Percentiles rank a stretch among this genome's conserved stretches.
Evolutionary conservation across 2,888 invertebrate genomes (phyloP).

Genomic region (Hofmannophila pseudospretella): DNA sequence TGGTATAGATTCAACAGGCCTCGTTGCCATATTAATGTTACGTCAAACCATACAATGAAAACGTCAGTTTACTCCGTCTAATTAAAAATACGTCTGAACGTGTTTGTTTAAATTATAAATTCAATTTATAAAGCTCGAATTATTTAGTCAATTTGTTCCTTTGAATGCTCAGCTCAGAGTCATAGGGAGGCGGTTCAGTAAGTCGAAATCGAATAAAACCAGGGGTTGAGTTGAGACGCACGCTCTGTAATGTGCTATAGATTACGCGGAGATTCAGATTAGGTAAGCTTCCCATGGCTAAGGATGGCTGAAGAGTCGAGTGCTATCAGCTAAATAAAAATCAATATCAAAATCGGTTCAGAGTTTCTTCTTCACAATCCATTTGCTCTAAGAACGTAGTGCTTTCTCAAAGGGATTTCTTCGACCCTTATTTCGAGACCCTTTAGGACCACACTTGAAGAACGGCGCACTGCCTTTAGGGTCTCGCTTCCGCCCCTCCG

Average conservation of each 20-base stretch:
- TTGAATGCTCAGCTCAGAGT: constrained; percentile 10
- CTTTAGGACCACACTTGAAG: constrained; percentile 74
- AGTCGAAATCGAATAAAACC: constrained; percentile 10
- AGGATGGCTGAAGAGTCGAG: constrained; percentile 23
- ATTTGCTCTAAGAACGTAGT: constrained; percentile 70
- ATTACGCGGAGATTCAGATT: constrained; percentile 39
- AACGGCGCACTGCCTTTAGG: constrained; percentile 60
- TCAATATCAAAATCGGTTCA: constrained; percentile 68
- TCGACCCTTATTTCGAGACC: constrained; percentile 70
- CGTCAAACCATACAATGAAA: too few species aligned
- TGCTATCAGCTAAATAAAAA: constrained; percentile 65
- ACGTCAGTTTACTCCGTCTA: too few species aligned
- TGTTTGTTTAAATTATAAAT: too few species aligned
- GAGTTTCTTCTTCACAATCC: constrained; percentile 71
- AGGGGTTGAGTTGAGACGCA: constrained; percentile 11
- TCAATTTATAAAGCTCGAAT: background rate
- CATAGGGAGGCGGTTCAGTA: constrained; percentile 9
- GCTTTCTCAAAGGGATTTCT: constrained; percentile 64
- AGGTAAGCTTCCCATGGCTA: constrained; percentile 29
- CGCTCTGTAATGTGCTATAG: constrained; percentile 24
- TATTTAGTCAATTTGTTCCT: constrained; percentile 15
- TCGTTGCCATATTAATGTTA: too few species aligned
- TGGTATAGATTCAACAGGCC: too few species aligned
- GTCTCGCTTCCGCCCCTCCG: constrained; percentile 68
- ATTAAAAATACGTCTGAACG: too few species aligned